A percentile compares a stretch with the other conserved stretches of the same genome.
These are phyloP conservation scores for Epistrophe grossulariae DNA, from an alignment of 2,888 invertebrate genomes.

Conservation along the genomic window DNA sequence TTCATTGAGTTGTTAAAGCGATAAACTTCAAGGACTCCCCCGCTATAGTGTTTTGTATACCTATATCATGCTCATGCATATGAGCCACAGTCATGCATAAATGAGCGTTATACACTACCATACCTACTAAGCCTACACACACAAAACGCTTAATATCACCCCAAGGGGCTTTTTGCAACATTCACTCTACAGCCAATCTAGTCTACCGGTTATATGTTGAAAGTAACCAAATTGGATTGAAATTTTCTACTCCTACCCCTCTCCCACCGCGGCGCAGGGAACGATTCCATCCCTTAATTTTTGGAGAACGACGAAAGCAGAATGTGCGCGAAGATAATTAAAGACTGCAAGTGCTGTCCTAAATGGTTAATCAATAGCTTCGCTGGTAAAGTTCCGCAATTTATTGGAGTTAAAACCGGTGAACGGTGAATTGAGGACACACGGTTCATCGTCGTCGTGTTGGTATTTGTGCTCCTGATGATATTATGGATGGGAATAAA, in stretches of 20 bases:
- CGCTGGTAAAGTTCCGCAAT: slow-evolving; percentile 68
- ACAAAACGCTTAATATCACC: slow-evolving; percentile 51
- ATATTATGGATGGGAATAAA: slow-evolving; percentile 16
- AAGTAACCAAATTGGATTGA: slow-evolving; percentile 61
- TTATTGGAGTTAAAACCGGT: slow-evolving; percentile 56
- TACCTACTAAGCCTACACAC: slow-evolving; percentile 26
- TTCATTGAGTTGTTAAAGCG: slow-evolving; percentile 75
- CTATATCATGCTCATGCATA: slow-evolving; percentile 22
- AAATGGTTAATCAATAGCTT: slow-evolving; percentile 75
- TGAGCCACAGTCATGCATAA: slow-evolving; percentile 58
- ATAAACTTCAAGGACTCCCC: slow-evolving; percentile 67
- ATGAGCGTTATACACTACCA: slow-evolving; percentile 63
- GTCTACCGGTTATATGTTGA: slow-evolving; percentile 19
- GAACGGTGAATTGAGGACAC: slow-evolving; percentile 46
- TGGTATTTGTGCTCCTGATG: slow-evolving; percentile 14
- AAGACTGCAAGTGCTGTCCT: slow-evolving; percentile 75
- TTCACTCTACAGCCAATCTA: slow-evolving; percentile 24
- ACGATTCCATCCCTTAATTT: slow-evolving; percentile 55
- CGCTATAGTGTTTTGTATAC: not conserved
- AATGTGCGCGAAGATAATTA: slow-evolving; percentile 68
- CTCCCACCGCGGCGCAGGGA: not conserved
- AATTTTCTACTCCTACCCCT: slow-evolving; percentile 32
- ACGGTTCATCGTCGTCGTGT: slow-evolving; percentile 6
- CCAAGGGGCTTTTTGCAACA: slow-evolving; percentile 67
- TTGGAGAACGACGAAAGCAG: slow-evolving; percentile 29